A percentile compares a stretch with the other conserved stretches of the same genome.
phyloP scores from a whole-genome alignment of 2,888 invertebrate genomes.

The Lasioglossum malachurum region DNA sequence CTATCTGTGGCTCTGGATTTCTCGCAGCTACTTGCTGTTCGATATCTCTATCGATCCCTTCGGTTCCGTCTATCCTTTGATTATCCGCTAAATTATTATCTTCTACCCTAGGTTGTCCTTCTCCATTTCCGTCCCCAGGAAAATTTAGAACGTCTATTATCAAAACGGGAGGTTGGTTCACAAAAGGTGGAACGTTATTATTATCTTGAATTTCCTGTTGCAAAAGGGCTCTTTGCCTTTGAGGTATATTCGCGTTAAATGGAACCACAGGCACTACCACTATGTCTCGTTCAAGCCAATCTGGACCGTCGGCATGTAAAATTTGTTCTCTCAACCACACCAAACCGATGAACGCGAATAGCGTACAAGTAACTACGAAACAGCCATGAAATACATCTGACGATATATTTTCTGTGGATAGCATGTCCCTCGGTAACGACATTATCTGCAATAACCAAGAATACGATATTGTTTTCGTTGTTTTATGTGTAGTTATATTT shows the following conservation, averaged over 20 bases:
- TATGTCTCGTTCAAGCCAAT: slow-evolving; percentile 95
- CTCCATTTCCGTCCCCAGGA: slow-evolving; percentile 70
- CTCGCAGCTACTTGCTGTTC: slow-evolving; percentile 53
- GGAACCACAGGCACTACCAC: slow-evolving; percentile 84
- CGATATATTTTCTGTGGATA: slow-evolving; percentile 96
- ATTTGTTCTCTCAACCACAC: slow-evolving; percentile 99
- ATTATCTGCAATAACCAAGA: slow-evolving; percentile 85
- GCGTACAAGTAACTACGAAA: slow-evolving; percentile 97
- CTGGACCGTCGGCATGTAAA: slow-evolving; percentile 98
- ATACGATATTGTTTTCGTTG: not conserved
- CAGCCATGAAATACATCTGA: slow-evolving; percentile 98
- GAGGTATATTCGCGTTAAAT: slow-evolving; percentile 65
- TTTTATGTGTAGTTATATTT: not conserved
- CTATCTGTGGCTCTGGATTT: slow-evolving; percentile 25
- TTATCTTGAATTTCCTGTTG: slow-evolving; percentile 81
- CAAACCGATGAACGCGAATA: slow-evolving; percentile 97
- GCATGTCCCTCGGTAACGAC: slow-evolving; percentile 95
- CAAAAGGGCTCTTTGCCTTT: slow-evolving; percentile 71
- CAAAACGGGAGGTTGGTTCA: slow-evolving; percentile 80
- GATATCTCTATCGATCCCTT: slow-evolving; percentile 54
- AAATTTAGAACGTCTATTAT: slow-evolving; percentile 69
- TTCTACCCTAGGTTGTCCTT: slow-evolving; percentile 47
- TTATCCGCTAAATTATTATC: slow-evolving; percentile 60
- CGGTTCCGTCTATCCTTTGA: slow-evolving; percentile 54
- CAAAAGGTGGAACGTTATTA: slow-evolving; percentile 83